A percentile compares a stretch with the other conserved stretches of the same genome.
Conservation (phyloP, 2,797 vertebrate species). For the Oryzias sinensis region DNA sequence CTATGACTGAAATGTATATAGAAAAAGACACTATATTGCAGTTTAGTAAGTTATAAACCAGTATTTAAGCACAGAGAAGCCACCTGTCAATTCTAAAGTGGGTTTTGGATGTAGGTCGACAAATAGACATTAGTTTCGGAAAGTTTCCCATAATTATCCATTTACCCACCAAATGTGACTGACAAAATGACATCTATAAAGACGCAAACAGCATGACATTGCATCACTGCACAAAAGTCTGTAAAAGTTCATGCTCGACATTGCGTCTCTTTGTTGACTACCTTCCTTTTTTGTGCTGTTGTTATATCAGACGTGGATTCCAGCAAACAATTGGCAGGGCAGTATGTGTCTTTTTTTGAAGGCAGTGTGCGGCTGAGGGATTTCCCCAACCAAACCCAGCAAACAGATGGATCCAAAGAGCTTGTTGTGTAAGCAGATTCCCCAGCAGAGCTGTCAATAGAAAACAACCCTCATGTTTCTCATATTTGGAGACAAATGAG, state of each 20-base stretch:
- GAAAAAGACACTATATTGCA: too few relatives aligned
- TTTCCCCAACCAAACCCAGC: constrained; percentile 33
- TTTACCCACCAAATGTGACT: too few relatives aligned
- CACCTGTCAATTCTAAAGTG: too few relatives aligned
- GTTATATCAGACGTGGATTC: constrained; percentile 41
- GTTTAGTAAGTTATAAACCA: too few relatives aligned
- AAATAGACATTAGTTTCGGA: too few relatives aligned
- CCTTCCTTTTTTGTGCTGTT: constrained; percentile 38
- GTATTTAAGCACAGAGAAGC: too few relatives aligned
- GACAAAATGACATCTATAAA: too few relatives aligned
- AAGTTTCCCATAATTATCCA: too few relatives aligned
- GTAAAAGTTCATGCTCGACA: neutral
- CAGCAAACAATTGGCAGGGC: constrained; percentile 13
- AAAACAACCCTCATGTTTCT: neutral
- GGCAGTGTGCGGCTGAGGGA: constrained; percentile 10
- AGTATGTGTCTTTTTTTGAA: constrained; percentile 1
- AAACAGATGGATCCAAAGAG: neutral
- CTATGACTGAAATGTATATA: too few relatives aligned
- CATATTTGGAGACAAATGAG: neutral
- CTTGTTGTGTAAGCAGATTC: constrained; percentile 1
- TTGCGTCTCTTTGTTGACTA: neutral
- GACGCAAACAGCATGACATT: too few relatives aligned
- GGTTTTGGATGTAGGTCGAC: too few relatives aligned
- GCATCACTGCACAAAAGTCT: too few relatives aligned
- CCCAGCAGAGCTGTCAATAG: neutral